Percentiles rank a stretch among this genome's conserved stretches.
These are phyloP conservation scores for Phrynocephalus versicolor DNA, from an alignment of 2,113 vertebrate genomes.

Conservation along the genomic window DNA sequence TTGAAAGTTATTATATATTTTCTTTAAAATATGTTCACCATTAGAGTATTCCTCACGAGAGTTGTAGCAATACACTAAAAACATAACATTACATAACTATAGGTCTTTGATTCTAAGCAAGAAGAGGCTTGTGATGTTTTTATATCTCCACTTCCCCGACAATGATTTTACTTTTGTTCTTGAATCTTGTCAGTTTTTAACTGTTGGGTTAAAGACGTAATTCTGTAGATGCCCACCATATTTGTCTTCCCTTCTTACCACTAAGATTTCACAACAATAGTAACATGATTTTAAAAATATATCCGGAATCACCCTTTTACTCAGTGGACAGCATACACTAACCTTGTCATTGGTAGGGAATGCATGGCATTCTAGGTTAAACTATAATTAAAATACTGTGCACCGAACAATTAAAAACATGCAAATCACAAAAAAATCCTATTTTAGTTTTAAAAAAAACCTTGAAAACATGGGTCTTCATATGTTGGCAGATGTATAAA, in stretches of 20 bases:
- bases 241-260: background rate
- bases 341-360: background rate
- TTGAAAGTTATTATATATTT: background rate
- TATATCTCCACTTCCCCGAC: background rate
- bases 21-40: background rate
- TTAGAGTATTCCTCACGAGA: background rate
- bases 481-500: too few species aligned
- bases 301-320: background rate
- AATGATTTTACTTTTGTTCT: background rate
- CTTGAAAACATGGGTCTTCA: too few species aligned
- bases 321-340: background rate
- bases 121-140: background rate
- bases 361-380: background rate
- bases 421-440: too few species aligned
- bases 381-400: too few species aligned
- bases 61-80: background rate
- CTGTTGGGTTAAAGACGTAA: background rate
- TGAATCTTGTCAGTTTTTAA: background rate
- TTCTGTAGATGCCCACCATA: background rate
- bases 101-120: background rate
- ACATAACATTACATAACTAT: background rate
- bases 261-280: background rate
- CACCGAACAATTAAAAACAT: too few species aligned
- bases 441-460: too few species aligned
- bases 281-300: background rate